A percentile compares a stretch with the other conserved stretches of the same genome.
Conservation (phyloP, 2,113 vertebrate genomes). For the Catharus fuscescens region DNA sequence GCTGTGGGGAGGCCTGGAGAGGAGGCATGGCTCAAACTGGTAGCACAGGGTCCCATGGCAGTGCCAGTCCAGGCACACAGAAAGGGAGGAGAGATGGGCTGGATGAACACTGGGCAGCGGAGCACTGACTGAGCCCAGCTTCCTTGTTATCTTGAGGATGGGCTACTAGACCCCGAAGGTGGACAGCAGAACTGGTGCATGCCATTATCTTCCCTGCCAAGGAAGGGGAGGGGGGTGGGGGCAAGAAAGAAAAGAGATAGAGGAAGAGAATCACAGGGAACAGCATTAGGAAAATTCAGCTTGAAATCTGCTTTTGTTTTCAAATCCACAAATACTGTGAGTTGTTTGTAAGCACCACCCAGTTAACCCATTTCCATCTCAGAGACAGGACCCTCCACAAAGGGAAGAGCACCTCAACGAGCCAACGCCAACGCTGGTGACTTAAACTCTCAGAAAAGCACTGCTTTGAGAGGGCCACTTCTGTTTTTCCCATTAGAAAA, state of each 20-base stretch:
- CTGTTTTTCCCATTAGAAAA: neutral
- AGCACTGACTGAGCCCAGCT: slow-evolving; percentile 44
- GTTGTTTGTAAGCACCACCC: neutral
- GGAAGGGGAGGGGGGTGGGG: neutral
- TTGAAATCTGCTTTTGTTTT: neutral
- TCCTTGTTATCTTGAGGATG: slow-evolving; percentile 72
- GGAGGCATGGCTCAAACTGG: neutral
- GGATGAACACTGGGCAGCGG: neutral
- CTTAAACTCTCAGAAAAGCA: neutral
- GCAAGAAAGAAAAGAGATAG: slow-evolving; percentile 51
- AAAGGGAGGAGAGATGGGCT: slow-evolving; percentile 32
- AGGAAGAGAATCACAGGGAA: slow-evolving; percentile 68
- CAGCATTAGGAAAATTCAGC: slow-evolving; percentile 55
- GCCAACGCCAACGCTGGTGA: neutral
- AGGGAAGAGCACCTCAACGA: neutral
- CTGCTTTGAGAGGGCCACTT: neutral
- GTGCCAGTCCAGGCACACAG: slow-evolving; percentile 41
- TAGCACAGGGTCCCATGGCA: neutral
- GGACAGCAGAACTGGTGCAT: slow-evolving; percentile 73
- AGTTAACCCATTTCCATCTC: neutral
- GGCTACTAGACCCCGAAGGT: slow-evolving; percentile 72
- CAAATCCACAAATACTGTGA: neutral
- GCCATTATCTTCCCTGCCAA: slow-evolving; percentile 72
- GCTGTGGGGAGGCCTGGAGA: slow-evolving; percentile 37
- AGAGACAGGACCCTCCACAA: neutral